phyloP scores from a whole-genome alignment of 2,113 vertebrate species.

The Otus sunia region DNA sequence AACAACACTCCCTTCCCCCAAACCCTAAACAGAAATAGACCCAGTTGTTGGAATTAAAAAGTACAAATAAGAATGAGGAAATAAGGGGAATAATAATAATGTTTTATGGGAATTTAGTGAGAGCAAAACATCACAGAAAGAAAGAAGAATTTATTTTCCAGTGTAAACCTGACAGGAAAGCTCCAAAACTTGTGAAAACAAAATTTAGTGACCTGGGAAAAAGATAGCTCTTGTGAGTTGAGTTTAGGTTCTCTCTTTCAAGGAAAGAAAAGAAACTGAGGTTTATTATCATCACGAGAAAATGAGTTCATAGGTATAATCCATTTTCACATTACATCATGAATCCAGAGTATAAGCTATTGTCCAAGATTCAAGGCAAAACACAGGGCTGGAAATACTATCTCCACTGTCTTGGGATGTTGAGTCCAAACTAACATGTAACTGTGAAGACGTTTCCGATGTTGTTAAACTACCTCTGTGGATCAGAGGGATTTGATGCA shows the following conservation, averaged over 20 bases:
- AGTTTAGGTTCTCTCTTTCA: not conserved
- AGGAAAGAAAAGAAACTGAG: not conserved
- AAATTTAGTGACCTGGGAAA: not conserved
- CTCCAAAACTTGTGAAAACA: not conserved
- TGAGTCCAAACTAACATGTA: not conserved
- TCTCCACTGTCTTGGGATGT: not conserved
- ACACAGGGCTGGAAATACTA: not conserved
- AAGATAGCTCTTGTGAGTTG: not conserved
- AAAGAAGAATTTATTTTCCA: not conserved
- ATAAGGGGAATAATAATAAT: not conserved
- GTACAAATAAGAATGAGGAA: not conserved
- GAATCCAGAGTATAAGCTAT: not conserved
- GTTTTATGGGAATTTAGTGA: not conserved
- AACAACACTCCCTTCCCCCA: not conserved
- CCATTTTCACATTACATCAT: not conserved
- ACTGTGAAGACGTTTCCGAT: not conserved
- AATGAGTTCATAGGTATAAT: not conserved
- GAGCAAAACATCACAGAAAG: not conserved
- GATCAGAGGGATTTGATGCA: not conserved
- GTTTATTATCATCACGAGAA: not conserved
- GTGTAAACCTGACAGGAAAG: not conserved
- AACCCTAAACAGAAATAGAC: not conserved
- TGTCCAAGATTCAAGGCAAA: not conserved
- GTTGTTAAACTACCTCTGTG: not conserved
- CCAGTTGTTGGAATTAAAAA: not conserved